Percentiles rank a stretch among this genome's conserved stretches.
Conservation (phyloP, 2,113 vertebrate species). For the Gobio gobio region DNA sequence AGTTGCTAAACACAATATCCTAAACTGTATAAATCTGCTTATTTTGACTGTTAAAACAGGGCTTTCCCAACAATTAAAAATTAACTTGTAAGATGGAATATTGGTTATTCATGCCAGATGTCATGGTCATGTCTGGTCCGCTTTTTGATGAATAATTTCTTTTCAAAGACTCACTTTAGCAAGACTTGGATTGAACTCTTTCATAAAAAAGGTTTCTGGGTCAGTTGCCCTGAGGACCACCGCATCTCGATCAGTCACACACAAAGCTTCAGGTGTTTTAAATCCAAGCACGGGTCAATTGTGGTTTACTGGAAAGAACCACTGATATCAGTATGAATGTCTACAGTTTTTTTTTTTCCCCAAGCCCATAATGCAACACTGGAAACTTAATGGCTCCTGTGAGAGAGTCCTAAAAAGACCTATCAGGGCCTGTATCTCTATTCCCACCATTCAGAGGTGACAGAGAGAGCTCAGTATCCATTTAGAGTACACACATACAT, state of each 20-base stretch:
- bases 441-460: conserved; percentile 69
- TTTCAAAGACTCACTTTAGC: neutral
- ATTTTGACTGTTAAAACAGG: conserved; percentile 2
- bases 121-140: conserved; percentile 66
- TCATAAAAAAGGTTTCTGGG: conserved; percentile 12
- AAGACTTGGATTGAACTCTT: neutral
- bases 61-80: conserved; percentile 67
- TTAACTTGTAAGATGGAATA: conserved; percentile 75
- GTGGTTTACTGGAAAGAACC: conserved; percentile 42
- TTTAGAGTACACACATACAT: conserved; percentile 67
- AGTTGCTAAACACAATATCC: neutral
- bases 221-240: conserved; percentile 26
- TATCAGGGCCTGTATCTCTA: conserved; percentile 64
- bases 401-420: conserved; percentile 54
- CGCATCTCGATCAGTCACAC: neutral
- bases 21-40: neutral
- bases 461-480: conserved; percentile 61
- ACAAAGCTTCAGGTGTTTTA: neutral
- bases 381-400: conserved; percentile 51
- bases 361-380: conserved; percentile 46
- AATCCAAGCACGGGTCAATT: conserved; percentile 3
- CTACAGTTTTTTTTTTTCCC: conserved; percentile 36
- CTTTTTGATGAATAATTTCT: neutral
- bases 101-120: conserved; percentile 76
- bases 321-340: conserved; percentile 35